Evolutionary conservation across 2,113 vertebrate species (phyloP), one percentile per base, ranked within the genome.

Genomic region (Suricata suricatta): DNA sequence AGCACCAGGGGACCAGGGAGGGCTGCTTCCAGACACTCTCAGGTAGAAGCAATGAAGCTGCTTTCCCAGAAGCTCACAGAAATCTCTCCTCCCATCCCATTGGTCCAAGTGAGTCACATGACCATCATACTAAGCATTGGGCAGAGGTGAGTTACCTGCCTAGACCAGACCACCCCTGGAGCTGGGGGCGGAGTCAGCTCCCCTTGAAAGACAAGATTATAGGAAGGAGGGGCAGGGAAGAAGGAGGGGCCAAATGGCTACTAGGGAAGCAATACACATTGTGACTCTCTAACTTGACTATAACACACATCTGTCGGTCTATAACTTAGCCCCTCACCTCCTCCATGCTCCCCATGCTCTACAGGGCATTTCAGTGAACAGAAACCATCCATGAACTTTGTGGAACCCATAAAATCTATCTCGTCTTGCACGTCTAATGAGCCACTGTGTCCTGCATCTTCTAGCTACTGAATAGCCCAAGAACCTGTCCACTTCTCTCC

Each of bases 1-100:
- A 79, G 92, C 44, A 60, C 25, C 88, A 64, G 38, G 68, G 31
- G 44, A 35, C 41, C 33, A 29, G 25, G 21, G 4, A 92, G 21
- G 10, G 44, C 12, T 60, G 31, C n/a, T 29, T 96, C 38, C 19
- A 33, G 31, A 23, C 29, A 21, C 33, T 93, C 44, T 60, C 57
- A 9, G 31, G 25, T 72, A 63, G 74, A 83, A 93, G 35, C 64
- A 41, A 72, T 38, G 33, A 47, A 21, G 21, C 5, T 72, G 25
- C 57, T 97, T 85, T 90, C 86, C 71, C 81, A 90, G 84, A 92
- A 93, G 77, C 19, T 52, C 15, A 69, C 50, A 25, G 15, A 93
- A 85, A 41, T 64, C 69, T 74, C 38, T 54, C 52, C 72, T 89
- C 35, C 79, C 33, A 15, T 82, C 57, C 77, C 80, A 57, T 5